A percentile compares a stretch with the other conserved stretches of the same genome.
Conservation (phyloP, 2,888 invertebrate species). For the Erebia aethiops region DNA sequence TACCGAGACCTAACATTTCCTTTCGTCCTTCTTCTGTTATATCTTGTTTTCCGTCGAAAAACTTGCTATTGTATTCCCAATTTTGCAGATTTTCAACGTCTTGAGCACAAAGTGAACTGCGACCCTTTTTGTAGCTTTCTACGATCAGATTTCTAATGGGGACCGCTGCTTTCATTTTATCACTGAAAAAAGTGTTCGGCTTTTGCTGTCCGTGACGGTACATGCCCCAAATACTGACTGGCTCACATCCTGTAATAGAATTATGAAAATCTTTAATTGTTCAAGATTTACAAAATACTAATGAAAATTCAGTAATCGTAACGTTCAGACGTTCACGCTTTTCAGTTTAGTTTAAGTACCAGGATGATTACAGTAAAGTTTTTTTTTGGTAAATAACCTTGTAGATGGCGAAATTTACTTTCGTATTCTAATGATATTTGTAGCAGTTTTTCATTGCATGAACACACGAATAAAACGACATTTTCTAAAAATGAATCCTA, state of each 20-base stretch:
- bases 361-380: no score
- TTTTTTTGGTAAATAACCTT: no score
- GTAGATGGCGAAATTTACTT: no score
- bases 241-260: constrained; percentile 59
- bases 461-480: no score
- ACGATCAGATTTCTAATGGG: constrained; percentile 56
- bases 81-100: constrained; percentile 66
- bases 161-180: constrained; percentile 59
- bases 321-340: no score
- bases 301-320: no score
- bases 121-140: constrained; percentile 60
- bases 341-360: no score
- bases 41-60: constrained; percentile 55
- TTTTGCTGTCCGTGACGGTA: constrained; percentile 63
- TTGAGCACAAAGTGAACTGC: constrained; percentile 69
- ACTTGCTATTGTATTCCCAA: constrained; percentile 55
- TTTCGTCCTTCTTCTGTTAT: constrained; percentile 76
- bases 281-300: no score
- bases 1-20: constrained; percentile 85
- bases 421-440: no score
- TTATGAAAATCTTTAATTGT: not conserved
- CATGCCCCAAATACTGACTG: constrained; percentile 68
- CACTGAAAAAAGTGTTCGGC: constrained; percentile 50
- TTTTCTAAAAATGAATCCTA: no score
- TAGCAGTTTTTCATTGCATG: no score